Percentiles rank a stretch among this genome's conserved stretches.
Evolutionary conservation across 2,113 vertebrate species (phyloP).

Genomic region (Gracilinanus agilis): DNA sequence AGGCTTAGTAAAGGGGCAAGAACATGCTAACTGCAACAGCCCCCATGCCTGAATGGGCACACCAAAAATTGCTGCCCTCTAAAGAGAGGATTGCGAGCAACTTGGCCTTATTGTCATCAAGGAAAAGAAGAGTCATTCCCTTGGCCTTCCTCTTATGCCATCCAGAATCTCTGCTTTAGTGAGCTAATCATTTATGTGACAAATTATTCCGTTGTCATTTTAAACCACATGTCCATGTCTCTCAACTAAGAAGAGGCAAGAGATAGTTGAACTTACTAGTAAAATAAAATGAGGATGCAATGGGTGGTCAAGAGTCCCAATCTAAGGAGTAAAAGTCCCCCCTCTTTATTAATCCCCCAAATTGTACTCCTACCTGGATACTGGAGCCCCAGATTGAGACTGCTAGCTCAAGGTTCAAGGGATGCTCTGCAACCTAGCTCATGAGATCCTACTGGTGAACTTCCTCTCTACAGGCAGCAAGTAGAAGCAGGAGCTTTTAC

Average conservation of each 20-base stretch:
- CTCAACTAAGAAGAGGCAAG: slow-evolving; percentile 21
- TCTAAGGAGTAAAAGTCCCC: neutral
- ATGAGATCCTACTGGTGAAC: neutral
- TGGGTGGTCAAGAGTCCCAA: neutral
- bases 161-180: slow-evolving; percentile 17
- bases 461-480: neutral
- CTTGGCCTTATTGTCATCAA: neutral
- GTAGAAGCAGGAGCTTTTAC: neutral
- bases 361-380: neutral
- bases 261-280: neutral
- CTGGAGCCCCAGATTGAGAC: too few species aligned
- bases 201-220: slow-evolving; percentile 48
- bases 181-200: slow-evolving; percentile 18
- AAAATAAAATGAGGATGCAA: neutral
- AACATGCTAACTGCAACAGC: slow-evolving; percentile 33
- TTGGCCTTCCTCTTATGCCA: neutral
- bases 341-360: neutral
- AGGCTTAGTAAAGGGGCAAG: neutral
- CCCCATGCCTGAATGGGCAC: neutral
- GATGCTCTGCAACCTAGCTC: neutral
- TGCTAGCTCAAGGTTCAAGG: too few species aligned
- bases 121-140: neutral
- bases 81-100: slow-evolving; percentile 12
- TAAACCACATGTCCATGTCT: slow-evolving; percentile 13
- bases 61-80: neutral